A percentile compares a stretch with the other conserved stretches of the same genome.
Conservation (phyloP, 1,140 invertebrate genomes). For the Calycopis cecrops region DNA sequence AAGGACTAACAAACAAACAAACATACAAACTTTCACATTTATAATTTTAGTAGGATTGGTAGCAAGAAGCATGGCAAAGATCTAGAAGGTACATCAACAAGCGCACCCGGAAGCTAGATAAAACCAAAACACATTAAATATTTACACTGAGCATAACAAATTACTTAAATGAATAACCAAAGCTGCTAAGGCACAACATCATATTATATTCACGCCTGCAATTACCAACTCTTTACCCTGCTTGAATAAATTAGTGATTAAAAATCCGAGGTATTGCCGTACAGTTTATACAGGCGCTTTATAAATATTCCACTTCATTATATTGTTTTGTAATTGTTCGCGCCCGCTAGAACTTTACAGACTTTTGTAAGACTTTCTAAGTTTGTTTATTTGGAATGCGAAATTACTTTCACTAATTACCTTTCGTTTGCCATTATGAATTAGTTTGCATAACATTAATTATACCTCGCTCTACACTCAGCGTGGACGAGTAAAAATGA, state of each 20-base stretch:
- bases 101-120: no score
- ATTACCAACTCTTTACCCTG: slow-evolving; percentile 20
- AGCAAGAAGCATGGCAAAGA: no score
- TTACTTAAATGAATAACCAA: slow-evolving; percentile 2
- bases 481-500: no score
- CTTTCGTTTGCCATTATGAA: no score
- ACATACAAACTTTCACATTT: no score
- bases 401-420: slow-evolving; percentile 1
- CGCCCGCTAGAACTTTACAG: neutral
- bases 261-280: slow-evolving; percentile 25
- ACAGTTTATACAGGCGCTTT: slow-evolving; percentile 27
- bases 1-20: no score
- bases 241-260: slow-evolving; percentile 28
- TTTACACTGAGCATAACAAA: neutral
- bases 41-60: no score
- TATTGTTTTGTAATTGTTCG: slow-evolving; percentile 25
- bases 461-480: no score
- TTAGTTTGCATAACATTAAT: no score
- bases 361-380: slow-evolving; percentile 1
- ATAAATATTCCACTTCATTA: neutral
- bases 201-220: neutral
- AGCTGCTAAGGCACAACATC: neutral
- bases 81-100: no score
- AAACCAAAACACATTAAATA: no score
- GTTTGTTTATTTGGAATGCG: neutral